phyloP scores from a whole-genome alignment of 2,797 vertebrate genomes.

The Tragopan temminckii region DNA sequence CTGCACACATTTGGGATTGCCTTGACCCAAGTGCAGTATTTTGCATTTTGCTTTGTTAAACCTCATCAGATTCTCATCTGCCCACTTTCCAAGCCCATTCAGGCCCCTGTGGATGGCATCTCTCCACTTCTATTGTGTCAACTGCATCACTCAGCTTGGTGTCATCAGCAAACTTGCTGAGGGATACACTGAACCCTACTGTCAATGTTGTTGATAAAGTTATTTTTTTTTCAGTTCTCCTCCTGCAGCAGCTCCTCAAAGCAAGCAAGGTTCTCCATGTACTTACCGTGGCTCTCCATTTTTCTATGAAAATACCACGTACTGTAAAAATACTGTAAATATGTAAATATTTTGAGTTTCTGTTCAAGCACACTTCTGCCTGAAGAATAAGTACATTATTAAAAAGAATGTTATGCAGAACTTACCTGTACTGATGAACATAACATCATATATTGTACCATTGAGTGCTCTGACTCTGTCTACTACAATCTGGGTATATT shows the following conservation, averaged over 20 bases:
- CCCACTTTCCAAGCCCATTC: too few relatives aligned
- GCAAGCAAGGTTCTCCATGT: rapidly evolving
- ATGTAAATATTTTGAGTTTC: neutral
- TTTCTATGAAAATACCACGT: neutral
- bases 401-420: neutral
- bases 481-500: slow-evolving; percentile 95
- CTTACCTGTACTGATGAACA: slow-evolving; percentile 94
- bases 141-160: too few relatives aligned
- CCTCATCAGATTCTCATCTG: too few relatives aligned
- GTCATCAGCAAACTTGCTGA: too few relatives aligned
- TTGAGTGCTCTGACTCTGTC: slow-evolving; percentile 91
- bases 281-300: rapidly evolving
- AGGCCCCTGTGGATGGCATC: too few relatives aligned
- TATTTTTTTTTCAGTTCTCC: neutral
- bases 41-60: too few relatives aligned
- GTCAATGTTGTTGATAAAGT: too few relatives aligned
- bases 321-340: neutral
- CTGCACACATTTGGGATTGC: too few relatives aligned
- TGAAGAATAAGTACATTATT: neutral
- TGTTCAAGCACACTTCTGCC: neutral
- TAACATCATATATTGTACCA: slow-evolving; percentile 89
- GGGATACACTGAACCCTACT: too few relatives aligned
- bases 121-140: too few relatives aligned
- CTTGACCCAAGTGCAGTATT: too few relatives aligned
- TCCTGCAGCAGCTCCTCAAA: neutral